Conservation (phyloP, 2,888 invertebrate genomes). For the Chymomyza caudatula region DNA sequence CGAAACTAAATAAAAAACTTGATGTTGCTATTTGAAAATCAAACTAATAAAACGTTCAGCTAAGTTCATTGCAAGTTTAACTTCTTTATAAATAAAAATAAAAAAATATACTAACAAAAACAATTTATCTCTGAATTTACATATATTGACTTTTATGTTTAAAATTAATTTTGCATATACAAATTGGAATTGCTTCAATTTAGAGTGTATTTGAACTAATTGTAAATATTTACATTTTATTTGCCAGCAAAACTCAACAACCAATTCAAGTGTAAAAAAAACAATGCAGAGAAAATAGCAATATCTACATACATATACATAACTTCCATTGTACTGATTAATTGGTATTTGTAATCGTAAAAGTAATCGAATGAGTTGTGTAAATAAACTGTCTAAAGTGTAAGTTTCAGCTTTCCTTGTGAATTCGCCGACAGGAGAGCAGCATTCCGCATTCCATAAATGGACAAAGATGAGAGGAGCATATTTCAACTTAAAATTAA, state of each 20-base stretch:
- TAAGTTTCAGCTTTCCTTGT: slow-evolving; percentile 39
- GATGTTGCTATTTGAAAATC: neutral
- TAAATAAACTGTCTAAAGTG: slow-evolving; percentile 45
- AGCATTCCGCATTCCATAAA: neutral
- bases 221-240: neutral
- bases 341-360: slow-evolving; percentile 5
- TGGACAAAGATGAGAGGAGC: neutral
- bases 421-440: neutral
- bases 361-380: slow-evolving; percentile 39
- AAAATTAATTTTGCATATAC: neutral
- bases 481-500: slow-evolving; percentile 15
- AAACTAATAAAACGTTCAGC: neutral
- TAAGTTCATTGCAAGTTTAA: neutral
- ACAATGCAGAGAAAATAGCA: neutral
- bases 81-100: neutral
- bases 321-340: neutral
- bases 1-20: neutral
- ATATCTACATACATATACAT: neutral
- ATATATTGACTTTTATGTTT: neutral
- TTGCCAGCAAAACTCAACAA: neutral
- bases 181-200: neutral
- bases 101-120: neutral
- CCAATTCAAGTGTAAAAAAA: neutral
- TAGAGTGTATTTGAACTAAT: neutral
- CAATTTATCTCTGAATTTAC: neutral